Base-by-base conservation (phyloP, 2,797 vertebrate species). In the Onychomys leucogaster region DNA sequence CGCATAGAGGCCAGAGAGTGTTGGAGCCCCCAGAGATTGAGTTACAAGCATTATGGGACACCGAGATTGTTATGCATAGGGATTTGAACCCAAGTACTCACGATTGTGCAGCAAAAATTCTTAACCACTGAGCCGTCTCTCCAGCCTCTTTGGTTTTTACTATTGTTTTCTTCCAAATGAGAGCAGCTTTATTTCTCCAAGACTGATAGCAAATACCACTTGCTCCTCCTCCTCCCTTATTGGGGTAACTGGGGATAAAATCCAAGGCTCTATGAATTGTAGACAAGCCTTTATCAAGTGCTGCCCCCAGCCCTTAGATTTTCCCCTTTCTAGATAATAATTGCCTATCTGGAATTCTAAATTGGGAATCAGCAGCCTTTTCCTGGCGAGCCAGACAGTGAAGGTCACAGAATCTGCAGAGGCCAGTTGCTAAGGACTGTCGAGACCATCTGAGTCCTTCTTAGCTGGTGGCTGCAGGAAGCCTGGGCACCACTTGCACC, bases 151-250 rank as follows among this genome's bases (percentile, higher is more conserved):
- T 81, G 52, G 52, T 80, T 81, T 57, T 92, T 94, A 21, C 13
- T 63, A 0, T 17, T 65, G 25, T 5, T 98, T 97, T n/a, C 52
- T 88, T 49, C 94, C 87, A 61, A 34, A 85, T 97, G 76, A 65
- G 43, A 93, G 76, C 7, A 32, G 19, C 4, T 80, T 97, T 95
- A 88, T 92, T 21, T 96, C 69, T 92, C 94, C 69, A 89, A 85
- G 52, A 57, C 83, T 5, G 61, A 27, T 90, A 32, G 63, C 73
- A 90, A 94, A 61, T 34, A 34, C 3, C 8, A 27, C 11, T 61
- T 0, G 0, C 21, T 19, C 4, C 17, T 57, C 85, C 41, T 52
- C 29, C 32, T 77, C n/a, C 57, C 13, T 63, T 37, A 27, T n/a
- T 63, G 41, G 63, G 32, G 32, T 63, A 77, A 32, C 32, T 89